Evolutionary conservation across 2,888 invertebrate species (phyloP).

Genomic region (Agonum fuliginosum): DNA sequence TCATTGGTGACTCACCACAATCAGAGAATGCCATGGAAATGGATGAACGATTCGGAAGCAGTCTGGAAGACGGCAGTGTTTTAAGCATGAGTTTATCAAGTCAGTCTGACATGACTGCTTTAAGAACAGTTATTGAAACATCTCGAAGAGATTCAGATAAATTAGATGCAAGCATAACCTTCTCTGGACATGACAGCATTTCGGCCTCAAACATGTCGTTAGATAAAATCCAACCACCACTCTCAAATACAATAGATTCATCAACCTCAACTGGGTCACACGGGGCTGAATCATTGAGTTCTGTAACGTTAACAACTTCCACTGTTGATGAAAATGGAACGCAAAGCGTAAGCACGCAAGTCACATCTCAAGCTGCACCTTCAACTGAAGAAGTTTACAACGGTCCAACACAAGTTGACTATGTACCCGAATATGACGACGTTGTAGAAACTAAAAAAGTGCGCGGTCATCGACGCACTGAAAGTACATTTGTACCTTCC

Average conservation of each 20-base stretch:
- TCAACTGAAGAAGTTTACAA: conserved; percentile 66
- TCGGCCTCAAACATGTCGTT: conserved; percentile 60
- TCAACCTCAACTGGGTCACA: conserved; percentile 70
- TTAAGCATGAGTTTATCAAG: conserved; percentile 77
- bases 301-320: conserved; percentile 75
- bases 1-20: conserved; percentile 73
- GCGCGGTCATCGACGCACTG: conserved; percentile 76
- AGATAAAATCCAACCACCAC: conserved; percentile 57
- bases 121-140: conserved; percentile 72
- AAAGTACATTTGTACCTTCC: conserved; percentile 72
- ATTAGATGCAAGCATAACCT: conserved; percentile 71
- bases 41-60: conserved; percentile 76
- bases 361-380: conserved; percentile 71
- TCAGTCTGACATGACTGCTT: conserved; percentile 73
- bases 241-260: conserved; percentile 64
- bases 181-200: conserved; percentile 70
- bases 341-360: conserved; percentile 75
- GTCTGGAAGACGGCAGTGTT: conserved; percentile 77
- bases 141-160: conserved; percentile 72
- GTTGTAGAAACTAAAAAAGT: conserved; percentile 68
- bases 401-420: conserved; percentile 75
- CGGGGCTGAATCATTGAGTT: conserved; percentile 69
- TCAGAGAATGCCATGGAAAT: conserved; percentile 72
- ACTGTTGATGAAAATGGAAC: conserved; percentile 73
- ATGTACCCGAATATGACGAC: conserved; percentile 73